These are phyloP conservation scores for Morone saxatilis DNA, from an alignment of 2,113 vertebrate genomes.

Conservation along the genomic window DNA sequence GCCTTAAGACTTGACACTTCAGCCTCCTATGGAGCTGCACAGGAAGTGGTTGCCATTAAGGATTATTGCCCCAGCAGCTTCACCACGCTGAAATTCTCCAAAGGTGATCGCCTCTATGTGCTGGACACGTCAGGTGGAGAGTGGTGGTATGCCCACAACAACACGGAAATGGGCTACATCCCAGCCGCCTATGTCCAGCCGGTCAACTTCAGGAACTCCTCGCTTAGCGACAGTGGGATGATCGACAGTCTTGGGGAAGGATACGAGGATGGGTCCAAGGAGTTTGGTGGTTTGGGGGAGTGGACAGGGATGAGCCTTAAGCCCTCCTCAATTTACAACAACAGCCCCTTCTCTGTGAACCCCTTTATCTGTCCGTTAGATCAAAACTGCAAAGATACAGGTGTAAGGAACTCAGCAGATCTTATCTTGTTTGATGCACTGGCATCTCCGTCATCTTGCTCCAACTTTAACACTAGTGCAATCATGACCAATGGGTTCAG, in stretches of 20 bases:
- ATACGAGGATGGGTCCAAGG: conserved; percentile 88
- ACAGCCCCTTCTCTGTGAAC: conserved; percentile 90
- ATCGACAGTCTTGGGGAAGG: conserved; percentile 92
- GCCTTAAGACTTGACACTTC: conserved; percentile 91
- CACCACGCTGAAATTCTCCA: conserved; percentile 95
- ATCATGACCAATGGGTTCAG: conserved; percentile 80
- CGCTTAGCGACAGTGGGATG: conserved; percentile 93
- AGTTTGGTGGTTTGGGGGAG: conserved; percentile 89
- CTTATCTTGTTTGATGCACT: conserved; percentile 88
- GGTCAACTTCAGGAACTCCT: conserved; percentile 88
- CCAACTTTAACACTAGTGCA: conserved; percentile 51
- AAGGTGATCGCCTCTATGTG: conserved; percentile 94
- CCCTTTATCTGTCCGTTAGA: conserved; percentile 84
- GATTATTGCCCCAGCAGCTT: conserved; percentile 97
- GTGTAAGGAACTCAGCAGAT: conserved; percentile 81
- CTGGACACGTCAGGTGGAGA: conserved; percentile 94
- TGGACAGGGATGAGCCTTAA: conserved; percentile 83
- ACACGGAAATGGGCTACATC: conserved; percentile 98
- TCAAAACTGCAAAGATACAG: conserved; percentile 73
- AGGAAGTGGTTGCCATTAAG: conserved; percentile 95
- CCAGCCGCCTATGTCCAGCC: conserved; percentile 94
- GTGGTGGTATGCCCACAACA: conserved; percentile 99
- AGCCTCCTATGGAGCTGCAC: conserved; percentile 88
- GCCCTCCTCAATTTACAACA: conserved; percentile 75
- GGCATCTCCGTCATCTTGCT: conserved; percentile 68